phyloP scores from a whole-genome alignment of 2,888 invertebrate species.

The Leucophenga montana region DNA sequence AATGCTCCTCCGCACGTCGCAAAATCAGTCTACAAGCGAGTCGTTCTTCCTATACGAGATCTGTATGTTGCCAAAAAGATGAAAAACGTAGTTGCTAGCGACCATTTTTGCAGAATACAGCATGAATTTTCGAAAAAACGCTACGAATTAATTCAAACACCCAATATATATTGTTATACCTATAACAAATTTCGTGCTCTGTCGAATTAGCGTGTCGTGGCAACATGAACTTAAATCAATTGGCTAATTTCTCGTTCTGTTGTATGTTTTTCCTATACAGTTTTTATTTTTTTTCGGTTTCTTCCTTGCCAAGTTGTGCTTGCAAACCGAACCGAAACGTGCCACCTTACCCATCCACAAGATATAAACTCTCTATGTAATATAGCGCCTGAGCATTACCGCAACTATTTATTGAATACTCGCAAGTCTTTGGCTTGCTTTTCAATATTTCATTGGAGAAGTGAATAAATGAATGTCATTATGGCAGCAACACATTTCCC shows the following conservation, averaged over 20 bases:
- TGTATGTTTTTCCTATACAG: constrained; percentile 42
- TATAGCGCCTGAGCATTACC: constrained; percentile 27
- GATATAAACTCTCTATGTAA: too few species aligned
- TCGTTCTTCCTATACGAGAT: too few species aligned
- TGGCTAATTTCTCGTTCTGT: not conserved
- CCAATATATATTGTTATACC: not conserved
- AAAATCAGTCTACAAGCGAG: too few species aligned
- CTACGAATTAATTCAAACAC: too few species aligned
- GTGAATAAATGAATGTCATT: constrained; percentile 6
- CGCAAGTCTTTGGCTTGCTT: constrained; percentile 2
- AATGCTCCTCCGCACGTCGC: too few species aligned
- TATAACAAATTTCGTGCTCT: not conserved
- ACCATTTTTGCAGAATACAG: too few species aligned
- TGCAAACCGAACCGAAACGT: constrained; percentile 46
- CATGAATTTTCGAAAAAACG: too few species aligned
- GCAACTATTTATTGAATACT: constrained; percentile 32
- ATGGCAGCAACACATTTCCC: constrained; percentile 16
- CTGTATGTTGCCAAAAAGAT: too few species aligned
- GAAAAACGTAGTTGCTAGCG: too few species aligned
- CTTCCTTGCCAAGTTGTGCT: constrained; percentile 46
- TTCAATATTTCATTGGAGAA: not conserved
- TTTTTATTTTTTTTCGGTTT: constrained; percentile 2
- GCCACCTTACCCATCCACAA: not conserved
- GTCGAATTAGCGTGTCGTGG: constrained; percentile 55
- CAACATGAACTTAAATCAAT: constrained; percentile 60